phyloP scores from a whole-genome alignment of 1,140 invertebrate species.

The Meteorus sp. region DNA sequence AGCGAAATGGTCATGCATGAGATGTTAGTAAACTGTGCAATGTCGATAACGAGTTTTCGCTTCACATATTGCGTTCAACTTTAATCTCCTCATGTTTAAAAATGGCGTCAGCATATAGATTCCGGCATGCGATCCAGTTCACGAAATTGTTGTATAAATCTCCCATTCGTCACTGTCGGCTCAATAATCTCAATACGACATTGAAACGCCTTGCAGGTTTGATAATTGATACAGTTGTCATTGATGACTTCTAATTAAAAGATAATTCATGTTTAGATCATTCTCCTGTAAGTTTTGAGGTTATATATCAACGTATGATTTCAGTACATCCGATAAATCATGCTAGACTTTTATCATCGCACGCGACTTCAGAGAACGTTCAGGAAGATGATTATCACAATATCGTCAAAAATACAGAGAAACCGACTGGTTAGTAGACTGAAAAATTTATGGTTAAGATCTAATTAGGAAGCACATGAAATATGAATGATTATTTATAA shows the following conservation, averaged over 20 bases:
- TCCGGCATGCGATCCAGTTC: slow-evolving; percentile 34
- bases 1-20: too few species aligned
- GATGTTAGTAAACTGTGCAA: too few species aligned
- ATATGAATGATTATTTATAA: slow-evolving; percentile 7
- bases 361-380: slow-evolving; percentile 37
- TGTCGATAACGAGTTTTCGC: too few species aligned
- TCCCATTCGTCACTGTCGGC: slow-evolving; percentile 31
- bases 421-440: slow-evolving; percentile 60
- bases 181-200: slow-evolving; percentile 24
- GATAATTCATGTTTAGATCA: not conserved
- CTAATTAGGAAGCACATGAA: too few species aligned
- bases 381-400: slow-evolving; percentile 55
- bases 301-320: slow-evolving; percentile 23
- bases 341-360: slow-evolving; percentile 41
- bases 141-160: slow-evolving; percentile 35
- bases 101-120: slow-evolving; percentile 35
- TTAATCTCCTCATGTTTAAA: too few species aligned
- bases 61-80: too few species aligned
- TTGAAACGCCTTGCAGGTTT: slow-evolving; percentile 32
- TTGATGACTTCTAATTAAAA: not conserved
- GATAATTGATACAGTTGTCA: not conserved
- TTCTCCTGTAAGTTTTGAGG: slow-evolving; percentile 11
- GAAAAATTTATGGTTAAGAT: slow-evolving; percentile 15
- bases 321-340: slow-evolving; percentile 28
- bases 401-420: slow-evolving; percentile 63